Conservation (phyloP, 2,888 invertebrate species). For the Xanthorhoe designata region DNA sequence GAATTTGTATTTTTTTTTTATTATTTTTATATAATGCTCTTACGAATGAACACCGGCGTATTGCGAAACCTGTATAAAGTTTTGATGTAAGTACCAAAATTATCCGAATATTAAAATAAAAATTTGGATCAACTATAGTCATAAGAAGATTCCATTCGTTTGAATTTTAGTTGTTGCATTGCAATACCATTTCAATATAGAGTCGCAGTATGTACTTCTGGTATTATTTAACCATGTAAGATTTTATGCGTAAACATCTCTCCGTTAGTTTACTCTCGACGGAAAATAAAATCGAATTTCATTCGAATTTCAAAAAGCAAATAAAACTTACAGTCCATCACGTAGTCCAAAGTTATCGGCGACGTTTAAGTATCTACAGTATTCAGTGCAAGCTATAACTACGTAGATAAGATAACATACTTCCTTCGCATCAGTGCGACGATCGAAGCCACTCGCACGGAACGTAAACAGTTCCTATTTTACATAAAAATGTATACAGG, state of each 20-base stretch:
- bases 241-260: background rate
- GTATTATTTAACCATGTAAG: background rate
- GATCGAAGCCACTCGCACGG: conserved; percentile 22
- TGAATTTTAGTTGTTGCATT: too few relatives aligned
- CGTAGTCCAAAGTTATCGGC: conserved; percentile 22
- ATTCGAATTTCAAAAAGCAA: conserved; percentile 14
- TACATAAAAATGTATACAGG: conserved; percentile 34
- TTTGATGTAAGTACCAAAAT: background rate
- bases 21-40: background rate
- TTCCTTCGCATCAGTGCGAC: conserved; percentile 32
- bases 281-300: background rate
- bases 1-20: background rate
- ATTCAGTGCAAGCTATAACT: conserved; percentile 33
- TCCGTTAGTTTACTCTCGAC: background rate
- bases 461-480: conserved; percentile 35
- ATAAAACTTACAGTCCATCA: conserved; percentile 46
- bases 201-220: background rate
- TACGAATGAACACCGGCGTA: background rate
- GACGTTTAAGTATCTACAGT: conserved; percentile 22
- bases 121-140: background rate
- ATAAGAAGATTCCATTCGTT: too few relatives aligned
- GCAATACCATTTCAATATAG: background rate
- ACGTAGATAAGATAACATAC: conserved; percentile 39
- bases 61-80: background rate
- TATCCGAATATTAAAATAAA: background rate